Evolutionary conservation across 2,797 vertebrate species (phyloP), one percentile per base, ranked within the genome.

Genomic region (Esox lucius): DNA sequence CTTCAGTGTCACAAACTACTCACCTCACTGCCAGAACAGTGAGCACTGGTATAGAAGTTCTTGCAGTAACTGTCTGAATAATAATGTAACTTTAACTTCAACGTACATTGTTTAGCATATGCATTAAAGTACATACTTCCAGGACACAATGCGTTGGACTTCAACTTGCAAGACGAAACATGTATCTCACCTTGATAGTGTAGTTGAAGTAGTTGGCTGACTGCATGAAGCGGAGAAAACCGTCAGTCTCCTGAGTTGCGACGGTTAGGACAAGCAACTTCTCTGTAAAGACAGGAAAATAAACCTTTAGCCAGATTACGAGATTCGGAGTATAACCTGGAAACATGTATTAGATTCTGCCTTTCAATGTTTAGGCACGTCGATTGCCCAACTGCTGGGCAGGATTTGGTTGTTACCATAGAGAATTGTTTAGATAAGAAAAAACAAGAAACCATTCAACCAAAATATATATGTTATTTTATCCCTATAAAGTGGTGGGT

Each of bases 141-240:
- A n/a, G n/a, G n/a, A n/a, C n/a, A n/a, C n/a, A n/a, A n/a, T n/a
- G n/a, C n/a, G n/a, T n/a, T n/a, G 17, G 66, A 28, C 39, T 7
- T 12, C 11, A 64, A 12, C 17, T 17, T 16, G 12, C 35, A 39
- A 8, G 19, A 9, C 5, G 17, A 17, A 19, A 17, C 19, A 19
- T 3, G 53, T 22, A 19, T 39, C 83, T 73, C 94, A 99, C 98
- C 96, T 98, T 97, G 53, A 99, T 95, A 89, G 94, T 95, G 87
- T 98, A 99, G 90, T 97, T 98, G 92, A 98, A 98, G 83, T 96
- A 95, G 69, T 94, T 93, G 85, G 96, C 96, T 75, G 97, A 96
- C 87, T 92, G 93, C 95, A 97, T 96, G 87, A 99, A 99, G 82
- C 98, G 95, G 66, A 87, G 93, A 87, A 96, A 99, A 81, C 98